Evolutionary conservation across 2,888 invertebrate species (phyloP).

Genomic region (Mallateleia sp.): DNA sequence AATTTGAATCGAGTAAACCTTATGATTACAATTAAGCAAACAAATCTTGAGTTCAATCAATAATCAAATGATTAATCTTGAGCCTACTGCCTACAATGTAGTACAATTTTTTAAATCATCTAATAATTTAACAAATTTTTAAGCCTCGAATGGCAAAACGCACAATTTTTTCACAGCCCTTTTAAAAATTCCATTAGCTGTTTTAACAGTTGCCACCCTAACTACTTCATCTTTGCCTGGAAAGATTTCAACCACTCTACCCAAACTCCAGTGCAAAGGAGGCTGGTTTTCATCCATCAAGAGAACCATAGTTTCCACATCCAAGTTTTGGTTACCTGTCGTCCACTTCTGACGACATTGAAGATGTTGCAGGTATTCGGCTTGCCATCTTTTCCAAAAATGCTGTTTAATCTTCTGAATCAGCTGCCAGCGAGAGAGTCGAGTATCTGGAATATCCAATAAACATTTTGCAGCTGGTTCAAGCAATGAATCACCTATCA

Average conservation of each 20-base stretch:
- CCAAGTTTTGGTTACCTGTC: not conserved
- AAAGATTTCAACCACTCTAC: not conserved
- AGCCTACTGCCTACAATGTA: too few species aligned
- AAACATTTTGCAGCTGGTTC: not conserved
- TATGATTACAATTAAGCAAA: too few species aligned
- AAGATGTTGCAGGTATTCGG: conserved; percentile 39
- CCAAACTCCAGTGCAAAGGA: conserved; percentile 38
- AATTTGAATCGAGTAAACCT: too few species aligned
- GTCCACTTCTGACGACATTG: conserved; percentile 28
- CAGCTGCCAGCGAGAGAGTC: not conserved
- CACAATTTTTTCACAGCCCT: conserved; percentile 19
- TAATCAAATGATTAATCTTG: too few species aligned
- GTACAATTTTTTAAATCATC: not conserved
- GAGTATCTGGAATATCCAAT: conserved; percentile 5
- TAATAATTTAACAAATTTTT: too few species aligned
- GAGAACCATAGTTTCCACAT: conserved; percentile 20
- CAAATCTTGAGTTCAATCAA: too few species aligned
- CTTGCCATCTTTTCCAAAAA: conserved; percentile 50
- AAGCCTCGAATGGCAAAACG: conserved; percentile 2
- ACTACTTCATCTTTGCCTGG: not conserved
- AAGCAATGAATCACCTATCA: conserved; percentile 11
- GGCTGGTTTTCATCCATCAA: conserved; percentile 54
- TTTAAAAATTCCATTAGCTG: not conserved
- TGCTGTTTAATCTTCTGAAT: conserved; percentile 42
- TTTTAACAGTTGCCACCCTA: conserved; percentile 15